Percentiles rank a stretch among this genome's conserved stretches.
Conservation (phyloP, 2,888 invertebrate species). For the Watsonalla binaria region DNA sequence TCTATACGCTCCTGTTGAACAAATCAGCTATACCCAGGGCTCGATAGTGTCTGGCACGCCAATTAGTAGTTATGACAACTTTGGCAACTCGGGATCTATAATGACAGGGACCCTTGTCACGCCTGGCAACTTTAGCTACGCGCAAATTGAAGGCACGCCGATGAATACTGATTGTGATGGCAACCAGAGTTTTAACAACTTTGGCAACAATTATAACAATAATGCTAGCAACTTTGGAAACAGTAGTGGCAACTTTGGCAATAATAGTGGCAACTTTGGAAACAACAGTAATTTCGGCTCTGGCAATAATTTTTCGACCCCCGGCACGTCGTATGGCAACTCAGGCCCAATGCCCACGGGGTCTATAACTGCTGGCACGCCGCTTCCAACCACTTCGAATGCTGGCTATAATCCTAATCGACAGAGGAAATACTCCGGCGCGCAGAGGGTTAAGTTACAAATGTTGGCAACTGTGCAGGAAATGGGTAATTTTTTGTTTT, state of each 20-base stretch:
- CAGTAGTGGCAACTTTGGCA: neutral
- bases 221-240: neutral
- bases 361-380: constrained; percentile 48
- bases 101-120: constrained; percentile 13
- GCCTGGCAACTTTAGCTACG: neutral
- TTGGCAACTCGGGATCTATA: constrained; percentile 13
- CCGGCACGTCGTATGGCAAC: constrained; percentile 9
- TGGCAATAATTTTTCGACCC: constrained; percentile 16
- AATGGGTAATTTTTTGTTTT: constrained; percentile 80
- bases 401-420: constrained; percentile 32
- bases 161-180: constrained; percentile 10
- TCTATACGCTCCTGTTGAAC: constrained; percentile 20
- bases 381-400: constrained; percentile 18
- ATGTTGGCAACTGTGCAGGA: constrained; percentile 85
- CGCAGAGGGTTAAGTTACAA: constrained; percentile 67
- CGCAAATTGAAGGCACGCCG: constrained; percentile 12
- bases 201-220: neutral
- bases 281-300: neutral
- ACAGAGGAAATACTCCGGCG: constrained; percentile 79
- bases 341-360: constrained; percentile 15
- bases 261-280: neutral
- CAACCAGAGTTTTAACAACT: constrained; percentile 2
- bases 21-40: constrained; percentile 12
- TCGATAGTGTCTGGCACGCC: constrained; percentile 34
- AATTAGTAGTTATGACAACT: constrained; percentile 9